Evolutionary conservation across 2,888 invertebrate species (phyloP).

Genomic region (Halictus quadricinctus): DNA sequence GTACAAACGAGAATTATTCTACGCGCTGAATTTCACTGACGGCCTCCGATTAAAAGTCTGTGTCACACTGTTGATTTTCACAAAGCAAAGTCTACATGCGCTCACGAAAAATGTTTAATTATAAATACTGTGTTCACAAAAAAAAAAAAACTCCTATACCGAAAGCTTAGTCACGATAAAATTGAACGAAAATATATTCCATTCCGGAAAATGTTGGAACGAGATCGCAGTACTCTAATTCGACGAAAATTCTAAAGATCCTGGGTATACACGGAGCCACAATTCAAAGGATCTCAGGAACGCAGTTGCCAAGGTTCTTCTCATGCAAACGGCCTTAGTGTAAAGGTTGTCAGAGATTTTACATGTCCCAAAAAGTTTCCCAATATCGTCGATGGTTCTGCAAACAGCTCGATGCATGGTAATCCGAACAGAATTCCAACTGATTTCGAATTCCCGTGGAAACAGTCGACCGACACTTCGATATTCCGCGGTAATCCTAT

Average conservation of each 20-base stretch:
- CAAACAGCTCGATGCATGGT: conserved; percentile 1
- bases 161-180: background rate
- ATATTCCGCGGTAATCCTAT: conserved; percentile 9
- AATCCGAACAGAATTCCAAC: background rate
- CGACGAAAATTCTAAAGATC: background rate
- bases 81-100: no score
- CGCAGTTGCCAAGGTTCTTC: background rate
- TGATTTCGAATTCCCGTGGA: conserved; percentile 9
- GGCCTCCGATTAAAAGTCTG: no score
- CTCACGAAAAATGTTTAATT: no score
- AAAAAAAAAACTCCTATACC: no score
- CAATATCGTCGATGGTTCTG: conserved; percentile 5
- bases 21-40: no score
- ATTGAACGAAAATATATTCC: background rate
- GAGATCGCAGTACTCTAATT: background rate
- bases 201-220: background rate
- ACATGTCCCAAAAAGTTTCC: background rate
- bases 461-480: conserved; percentile 9
- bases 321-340: background rate
- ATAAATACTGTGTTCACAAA: no score
- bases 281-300: background rate
- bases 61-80: no score
- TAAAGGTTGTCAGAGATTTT: background rate
- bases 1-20: no score
- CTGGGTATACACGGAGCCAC: background rate